Evolutionary conservation across 2,888 invertebrate genomes (phyloP).

Genomic region (Plebejus melissa): DNA sequence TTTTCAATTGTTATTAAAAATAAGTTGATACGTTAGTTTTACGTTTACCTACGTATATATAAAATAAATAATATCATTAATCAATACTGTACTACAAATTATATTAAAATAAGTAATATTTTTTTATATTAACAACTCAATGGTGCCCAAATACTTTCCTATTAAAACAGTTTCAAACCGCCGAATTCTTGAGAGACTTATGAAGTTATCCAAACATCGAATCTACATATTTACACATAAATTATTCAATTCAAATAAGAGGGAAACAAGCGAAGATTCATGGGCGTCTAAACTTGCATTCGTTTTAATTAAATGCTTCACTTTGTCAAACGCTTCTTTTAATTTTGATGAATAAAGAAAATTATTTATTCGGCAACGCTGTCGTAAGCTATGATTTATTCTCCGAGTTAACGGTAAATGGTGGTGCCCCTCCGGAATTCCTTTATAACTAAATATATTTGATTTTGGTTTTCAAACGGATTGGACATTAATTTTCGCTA

Average conservation of each 20-base stretch:
- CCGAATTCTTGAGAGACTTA: background rate
- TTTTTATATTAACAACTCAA: too few species aligned
- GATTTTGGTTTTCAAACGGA: constrained; percentile 38
- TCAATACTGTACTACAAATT: too few species aligned
- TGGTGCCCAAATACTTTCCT: background rate
- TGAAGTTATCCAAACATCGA: background rate
- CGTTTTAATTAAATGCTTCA: constrained; percentile 69
- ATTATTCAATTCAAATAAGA: background rate
- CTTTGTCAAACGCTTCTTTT: constrained; percentile 76
- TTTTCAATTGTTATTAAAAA: too few species aligned
- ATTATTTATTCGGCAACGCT: constrained; percentile 74
- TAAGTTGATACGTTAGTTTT: too few species aligned
- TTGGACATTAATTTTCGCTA: background rate
- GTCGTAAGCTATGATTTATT: constrained; percentile 71
- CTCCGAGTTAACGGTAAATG: constrained; percentile 59
- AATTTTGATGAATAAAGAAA: constrained; percentile 78
- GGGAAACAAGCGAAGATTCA: constrained; percentile 37
- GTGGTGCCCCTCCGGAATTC: constrained; percentile 58
- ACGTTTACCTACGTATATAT: too few species aligned
- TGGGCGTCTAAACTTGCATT: constrained; percentile 56
- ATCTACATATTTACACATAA: constrained; percentile 2
- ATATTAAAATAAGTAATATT: too few species aligned
- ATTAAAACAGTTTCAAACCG: background rate
- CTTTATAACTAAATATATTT: constrained; percentile 51
- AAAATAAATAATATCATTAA: too few species aligned